Evolutionary conservation across 2,113 vertebrate genomes (phyloP).

Genomic region (Eira barbara): DNA sequence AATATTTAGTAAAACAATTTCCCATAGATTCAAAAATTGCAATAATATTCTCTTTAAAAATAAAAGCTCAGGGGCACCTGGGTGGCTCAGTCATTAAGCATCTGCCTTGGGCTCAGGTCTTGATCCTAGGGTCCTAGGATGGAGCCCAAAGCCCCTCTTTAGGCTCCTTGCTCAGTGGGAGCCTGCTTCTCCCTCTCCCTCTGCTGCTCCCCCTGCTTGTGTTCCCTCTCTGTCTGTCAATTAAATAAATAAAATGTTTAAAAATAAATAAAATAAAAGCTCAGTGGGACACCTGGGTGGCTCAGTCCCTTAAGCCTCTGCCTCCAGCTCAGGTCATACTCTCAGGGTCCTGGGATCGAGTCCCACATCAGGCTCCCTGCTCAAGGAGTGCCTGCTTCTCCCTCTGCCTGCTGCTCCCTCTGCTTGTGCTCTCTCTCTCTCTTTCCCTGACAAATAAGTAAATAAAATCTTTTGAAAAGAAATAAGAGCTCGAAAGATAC

Average conservation of each 20-base stretch:
- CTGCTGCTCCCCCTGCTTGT: no score
- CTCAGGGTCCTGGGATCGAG: not conserved
- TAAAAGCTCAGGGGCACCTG: not conserved
- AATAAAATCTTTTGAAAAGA: not conserved
- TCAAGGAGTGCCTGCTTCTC: not conserved
- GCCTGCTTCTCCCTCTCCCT: no score
- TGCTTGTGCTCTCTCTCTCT: not conserved
- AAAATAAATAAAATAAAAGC: not conserved
- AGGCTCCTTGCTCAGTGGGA: no score
- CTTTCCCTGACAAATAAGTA: not conserved
- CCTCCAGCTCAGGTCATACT: not conserved
- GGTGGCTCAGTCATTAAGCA: not conserved
- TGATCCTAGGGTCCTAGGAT: no score
- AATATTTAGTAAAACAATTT: constrained; percentile 9
- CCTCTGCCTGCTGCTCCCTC: not conserved
- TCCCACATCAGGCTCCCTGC: not conserved
- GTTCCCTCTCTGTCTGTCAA: no score
- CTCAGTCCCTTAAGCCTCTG: not conserved
- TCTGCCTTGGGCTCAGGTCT: not conserved
- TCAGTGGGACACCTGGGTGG: not conserved
- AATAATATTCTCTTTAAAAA: not conserved
- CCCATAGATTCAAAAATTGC: not conserved
- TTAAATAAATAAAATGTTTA: not conserved
- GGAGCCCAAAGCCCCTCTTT: no score
- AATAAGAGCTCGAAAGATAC: not conserved